Base-by-base conservation (phyloP, 2,888 invertebrate species). In the Agrotis ipsilon region DNA sequence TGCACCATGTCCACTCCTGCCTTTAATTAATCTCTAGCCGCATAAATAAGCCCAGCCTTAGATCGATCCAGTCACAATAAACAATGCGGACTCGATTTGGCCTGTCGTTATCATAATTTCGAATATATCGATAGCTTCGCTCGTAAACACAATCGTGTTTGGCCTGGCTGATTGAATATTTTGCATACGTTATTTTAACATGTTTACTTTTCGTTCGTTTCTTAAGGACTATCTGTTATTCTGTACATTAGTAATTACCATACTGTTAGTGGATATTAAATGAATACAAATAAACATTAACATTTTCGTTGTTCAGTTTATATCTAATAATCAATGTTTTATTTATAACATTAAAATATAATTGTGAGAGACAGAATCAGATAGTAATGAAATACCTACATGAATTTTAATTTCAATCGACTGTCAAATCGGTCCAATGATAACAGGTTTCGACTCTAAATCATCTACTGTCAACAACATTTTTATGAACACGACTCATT, bases 1-100 rank as follows among this genome's bases (percentile, higher is more conserved):
- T 96, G 92, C 89, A 89, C 90, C 94, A 89, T 94, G 95, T 95
- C 92, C 92, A 91, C 92, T 92, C 92, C 81, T 89, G 89, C 89
- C 89, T 92, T 95, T 95, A 95, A 96, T 96, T 96, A 95, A 95
- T 96, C 94, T 94, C 91, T 93, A 92, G 92, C 85, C 91, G 92
- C 93, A 95, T 95, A 95, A 96, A 96, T 94, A 96, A 94, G 88
- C 90, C 83, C 86, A 69, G 83, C 86, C 87, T 89, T 89, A 90
- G 91, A 93, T 92, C 92, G 92, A 92, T 92, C 88, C 90, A 85
- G 86, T 89, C 85, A 84, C 90, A 91, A 92, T 91, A 91, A 93
- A 92, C 92, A 92, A 92, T 91, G 85, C 76, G 62, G 64, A 75
- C 66, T 78, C 63, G 69, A 69, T 72, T 72, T 60, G 62, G 64